Percentiles rank a stretch among this genome's conserved stretches.
phyloP scores from a whole-genome alignment of 2,797 vertebrate species.

The Emydoidea blandingii region DNA sequence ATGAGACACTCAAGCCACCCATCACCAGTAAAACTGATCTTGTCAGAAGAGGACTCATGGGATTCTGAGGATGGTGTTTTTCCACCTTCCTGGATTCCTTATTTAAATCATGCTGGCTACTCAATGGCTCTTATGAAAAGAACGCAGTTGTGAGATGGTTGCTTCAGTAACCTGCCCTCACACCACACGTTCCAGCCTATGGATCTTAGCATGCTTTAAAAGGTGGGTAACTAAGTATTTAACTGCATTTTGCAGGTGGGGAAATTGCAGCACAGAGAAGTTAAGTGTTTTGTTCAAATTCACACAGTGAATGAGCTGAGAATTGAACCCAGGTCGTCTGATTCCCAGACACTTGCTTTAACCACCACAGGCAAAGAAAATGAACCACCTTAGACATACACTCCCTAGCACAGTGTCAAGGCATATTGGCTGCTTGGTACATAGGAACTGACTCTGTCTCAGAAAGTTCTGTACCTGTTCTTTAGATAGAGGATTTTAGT shows the following conservation, averaged over 20 bases:
- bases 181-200: background rate
- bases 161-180: fast-evolving
- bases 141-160: background rate
- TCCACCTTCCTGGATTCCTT: background rate
- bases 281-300: background rate
- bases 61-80: fast-evolving
- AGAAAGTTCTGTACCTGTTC: background rate
- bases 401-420: background rate
- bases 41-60: background rate
- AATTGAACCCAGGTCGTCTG: background rate
- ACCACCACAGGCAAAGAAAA: background rate
- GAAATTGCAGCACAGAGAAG: background rate
- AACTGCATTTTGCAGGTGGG: background rate
- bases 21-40: background rate
- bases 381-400: background rate
- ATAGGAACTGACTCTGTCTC: background rate
- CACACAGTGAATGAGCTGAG: background rate
- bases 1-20: fast-evolving
- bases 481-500: background rate
- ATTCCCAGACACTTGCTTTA: background rate
- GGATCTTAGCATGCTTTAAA: background rate
- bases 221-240: background rate
- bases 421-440: background rate
- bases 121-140: background rate
- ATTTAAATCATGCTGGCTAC: background rate